Percentiles rank a stretch among this genome's conserved stretches.
These are phyloP conservation scores for Drosophila subquinaria DNA, from an alignment of 2,888 invertebrate genomes.

Conservation along the genomic window DNA sequence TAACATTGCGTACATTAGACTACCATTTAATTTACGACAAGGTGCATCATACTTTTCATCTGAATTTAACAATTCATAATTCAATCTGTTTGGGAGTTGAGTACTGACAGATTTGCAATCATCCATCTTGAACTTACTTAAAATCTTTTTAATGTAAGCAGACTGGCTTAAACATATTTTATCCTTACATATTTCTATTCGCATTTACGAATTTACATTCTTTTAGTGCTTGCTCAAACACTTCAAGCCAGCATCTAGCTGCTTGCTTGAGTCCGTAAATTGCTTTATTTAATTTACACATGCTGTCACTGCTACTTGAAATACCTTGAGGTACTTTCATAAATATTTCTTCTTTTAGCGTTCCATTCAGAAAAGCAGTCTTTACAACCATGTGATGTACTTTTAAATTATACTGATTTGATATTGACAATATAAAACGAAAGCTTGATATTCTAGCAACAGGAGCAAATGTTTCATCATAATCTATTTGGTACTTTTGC, in stretches of 20 bases:
- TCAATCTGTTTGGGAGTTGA: no score
- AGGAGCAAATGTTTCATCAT: conserved; percentile 43
- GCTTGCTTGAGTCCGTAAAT: conserved; percentile 60
- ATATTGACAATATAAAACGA: conserved; percentile 4
- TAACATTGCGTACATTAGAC: no score
- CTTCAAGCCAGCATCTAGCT: conserved; percentile 36
- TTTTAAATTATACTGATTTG: conserved; percentile 16
- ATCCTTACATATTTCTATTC: no score
- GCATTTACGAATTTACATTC: no score
- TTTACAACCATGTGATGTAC: conserved; percentile 7
- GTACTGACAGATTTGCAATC: no score
- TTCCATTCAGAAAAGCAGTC: conserved; percentile 1
- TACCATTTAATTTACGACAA: no score
- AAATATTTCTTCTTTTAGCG: neutral
- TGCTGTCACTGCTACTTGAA: conserved; percentile 14
- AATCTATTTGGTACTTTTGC: conserved; percentile 43
- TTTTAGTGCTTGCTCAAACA: no score
- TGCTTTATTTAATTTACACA: conserved; percentile 42
- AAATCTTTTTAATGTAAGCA: no score
- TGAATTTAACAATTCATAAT: no score
- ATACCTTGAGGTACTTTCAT: conserved; percentile 40
- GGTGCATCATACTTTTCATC: no score
- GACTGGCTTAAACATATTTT: no score
- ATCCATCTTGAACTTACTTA: no score
- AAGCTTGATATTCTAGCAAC: conserved; percentile 52